Percentiles rank a stretch among this genome's conserved stretches.
Conservation (phyloP, 2,888 invertebrate species). For the Macaria liturata region DNA sequence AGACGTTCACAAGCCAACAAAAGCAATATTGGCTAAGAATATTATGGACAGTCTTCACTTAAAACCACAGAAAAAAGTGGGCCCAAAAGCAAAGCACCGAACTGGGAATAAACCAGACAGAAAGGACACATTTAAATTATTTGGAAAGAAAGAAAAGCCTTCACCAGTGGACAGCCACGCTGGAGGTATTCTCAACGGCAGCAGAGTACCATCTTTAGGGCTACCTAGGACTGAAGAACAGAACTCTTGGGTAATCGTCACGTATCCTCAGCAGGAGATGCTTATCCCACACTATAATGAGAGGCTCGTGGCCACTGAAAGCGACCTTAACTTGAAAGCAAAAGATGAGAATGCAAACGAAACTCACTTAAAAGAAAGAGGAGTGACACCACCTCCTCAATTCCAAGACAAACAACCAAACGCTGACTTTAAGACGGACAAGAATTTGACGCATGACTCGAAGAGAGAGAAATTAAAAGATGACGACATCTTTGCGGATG, state of each 20-base stretch:
- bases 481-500: slow-evolving; percentile 65
- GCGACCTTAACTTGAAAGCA: slow-evolving; percentile 47
- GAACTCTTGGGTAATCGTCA: slow-evolving; percentile 73
- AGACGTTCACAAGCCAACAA: slow-evolving; percentile 66
- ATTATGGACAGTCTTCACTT: slow-evolving; percentile 77
- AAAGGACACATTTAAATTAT: slow-evolving; percentile 70
- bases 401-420: slow-evolving; percentile 75
- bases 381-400: slow-evolving; percentile 73
- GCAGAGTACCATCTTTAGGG: slow-evolving; percentile 73
- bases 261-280: slow-evolving; percentile 69
- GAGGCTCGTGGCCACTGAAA: slow-evolving; percentile 61
- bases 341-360: slow-evolving; percentile 53
- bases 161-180: slow-evolving; percentile 57
- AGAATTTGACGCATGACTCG: slow-evolving; percentile 67
- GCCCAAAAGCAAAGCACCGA: slow-evolving; percentile 75
- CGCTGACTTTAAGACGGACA: slow-evolving; percentile 61
- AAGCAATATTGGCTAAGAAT: slow-evolving; percentile 74
- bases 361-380: slow-evolving; percentile 52
- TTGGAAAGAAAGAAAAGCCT: slow-evolving; percentile 71
- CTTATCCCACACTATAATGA: slow-evolving; percentile 74
- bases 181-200: slow-evolving; percentile 66
- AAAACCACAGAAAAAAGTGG: slow-evolving; percentile 74
- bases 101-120: slow-evolving; percentile 61
- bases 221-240: slow-evolving; percentile 67
- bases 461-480: slow-evolving; percentile 78